Percentiles rank a stretch among this genome's conserved stretches.
phyloP scores from a whole-genome alignment of 92 coral and sea anemone genomes.

The Parazoanthus atlanticus region DNA sequence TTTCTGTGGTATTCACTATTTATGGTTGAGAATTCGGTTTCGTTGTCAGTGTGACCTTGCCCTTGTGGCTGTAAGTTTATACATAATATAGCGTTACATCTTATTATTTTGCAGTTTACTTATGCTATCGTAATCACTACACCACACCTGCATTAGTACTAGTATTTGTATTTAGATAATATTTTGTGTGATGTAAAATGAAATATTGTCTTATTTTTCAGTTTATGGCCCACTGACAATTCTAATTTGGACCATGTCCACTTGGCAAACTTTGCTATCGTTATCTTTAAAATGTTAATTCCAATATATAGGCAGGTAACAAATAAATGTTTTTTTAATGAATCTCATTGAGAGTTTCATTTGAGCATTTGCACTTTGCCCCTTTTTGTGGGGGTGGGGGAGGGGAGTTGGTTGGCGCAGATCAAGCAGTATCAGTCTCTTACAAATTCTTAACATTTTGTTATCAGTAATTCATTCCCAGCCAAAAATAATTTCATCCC shows the following conservation, averaged over 20 bases:
- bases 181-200: background rate
- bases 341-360: too few relatives aligned
- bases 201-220: too few relatives aligned
- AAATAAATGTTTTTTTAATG: too few relatives aligned
- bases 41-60: background rate
- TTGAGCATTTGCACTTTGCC: background rate
- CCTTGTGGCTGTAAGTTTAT: too few relatives aligned
- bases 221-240: background rate
- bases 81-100: background rate
- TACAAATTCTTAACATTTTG: background rate
- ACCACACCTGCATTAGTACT: background rate
- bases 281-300: background rate
- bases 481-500: too few relatives aligned
- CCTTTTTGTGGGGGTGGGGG: too few relatives aligned
- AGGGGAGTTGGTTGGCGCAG: too few relatives aligned
- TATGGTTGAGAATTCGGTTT: background rate
- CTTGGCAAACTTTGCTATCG: background rate
- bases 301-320: too few relatives aligned
- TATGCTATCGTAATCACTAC: background rate
- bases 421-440: background rate
- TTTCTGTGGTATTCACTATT: background rate
- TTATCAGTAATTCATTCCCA: background rate
- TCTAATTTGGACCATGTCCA: background rate
- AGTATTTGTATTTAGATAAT: too few relatives aligned
- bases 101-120: background rate